Conservation (phyloP, 30 jellyfish, hydroid and myxozoan species). For the Euphysa ruthae region DNA sequence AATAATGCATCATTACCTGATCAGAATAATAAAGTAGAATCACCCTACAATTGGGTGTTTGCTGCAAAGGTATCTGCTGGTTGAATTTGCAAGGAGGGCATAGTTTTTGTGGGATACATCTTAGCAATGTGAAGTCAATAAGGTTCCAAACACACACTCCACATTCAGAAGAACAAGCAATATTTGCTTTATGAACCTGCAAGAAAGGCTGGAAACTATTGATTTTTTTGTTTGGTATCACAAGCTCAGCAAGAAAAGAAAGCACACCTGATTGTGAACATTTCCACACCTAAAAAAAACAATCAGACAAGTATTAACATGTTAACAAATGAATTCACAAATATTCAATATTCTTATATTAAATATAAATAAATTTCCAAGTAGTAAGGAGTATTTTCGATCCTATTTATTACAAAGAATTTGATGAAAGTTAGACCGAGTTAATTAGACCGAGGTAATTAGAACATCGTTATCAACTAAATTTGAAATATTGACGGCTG, state of each 20-base stretch:
- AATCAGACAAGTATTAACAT: no score
- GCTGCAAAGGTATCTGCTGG: neutral
- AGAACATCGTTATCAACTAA: no score
- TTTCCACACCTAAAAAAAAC: slow-evolving; percentile 6
- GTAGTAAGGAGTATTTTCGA: no score
- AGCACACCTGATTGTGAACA: neutral
- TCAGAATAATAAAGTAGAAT: slow-evolving; percentile 23
- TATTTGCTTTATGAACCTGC: neutral
- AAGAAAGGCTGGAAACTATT: slow-evolving; percentile 27
- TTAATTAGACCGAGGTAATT: no score
- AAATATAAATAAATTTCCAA: no score
- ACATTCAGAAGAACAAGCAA: slow-evolving; percentile 33
- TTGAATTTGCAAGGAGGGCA: slow-evolving; percentile 9
- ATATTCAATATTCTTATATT: no score
- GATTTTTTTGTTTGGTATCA: neutral
- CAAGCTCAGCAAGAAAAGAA: slow-evolving; percentile 13
- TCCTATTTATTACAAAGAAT: no score
- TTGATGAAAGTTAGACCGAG: no score
- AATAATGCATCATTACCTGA: neutral
- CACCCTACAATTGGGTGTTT: slow-evolving; percentile 24
- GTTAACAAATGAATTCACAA: no score
- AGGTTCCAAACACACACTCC: slow-evolving; percentile 27
- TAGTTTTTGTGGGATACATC: slow-evolving; percentile 3
- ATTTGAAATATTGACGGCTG: no score
- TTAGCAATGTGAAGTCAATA: slow-evolving; percentile 7